Percentiles rank a stretch among this genome's conserved stretches.
Conservation (phyloP, 2,888 invertebrate species). For the Cordilura impudica region DNA sequence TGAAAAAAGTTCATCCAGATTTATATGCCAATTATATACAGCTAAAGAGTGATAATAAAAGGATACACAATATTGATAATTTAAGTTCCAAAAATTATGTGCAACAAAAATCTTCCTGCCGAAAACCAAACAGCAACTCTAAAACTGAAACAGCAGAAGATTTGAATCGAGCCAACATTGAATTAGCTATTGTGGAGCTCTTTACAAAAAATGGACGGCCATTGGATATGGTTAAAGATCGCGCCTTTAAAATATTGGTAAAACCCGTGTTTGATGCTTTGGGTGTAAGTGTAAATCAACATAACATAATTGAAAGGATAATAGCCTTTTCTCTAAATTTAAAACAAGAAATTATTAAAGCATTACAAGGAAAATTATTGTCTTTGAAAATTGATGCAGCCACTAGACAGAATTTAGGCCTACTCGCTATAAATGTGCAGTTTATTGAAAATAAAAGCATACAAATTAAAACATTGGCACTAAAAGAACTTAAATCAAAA, state of each 20-base stretch:
- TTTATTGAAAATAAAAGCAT: conserved; percentile 49
- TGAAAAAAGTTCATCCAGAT: not conserved
- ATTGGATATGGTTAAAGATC: conserved; percentile 50
- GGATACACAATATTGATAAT: no score
- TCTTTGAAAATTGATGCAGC: conserved; percentile 61
- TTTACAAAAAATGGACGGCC: conserved; percentile 59
- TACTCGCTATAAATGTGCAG: conserved; percentile 56
- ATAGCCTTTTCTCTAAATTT: conserved; percentile 40
- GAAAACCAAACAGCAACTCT: not conserved
- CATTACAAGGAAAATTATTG: conserved; percentile 49
- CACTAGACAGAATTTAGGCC: conserved; percentile 42
- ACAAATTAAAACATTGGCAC: conserved; percentile 55
- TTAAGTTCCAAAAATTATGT: no score
- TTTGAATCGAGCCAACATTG: not conserved
- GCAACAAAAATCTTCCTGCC: no score
- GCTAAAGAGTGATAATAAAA: not conserved
- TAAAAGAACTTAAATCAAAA: conserved; percentile 46
- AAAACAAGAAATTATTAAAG: conserved; percentile 40
- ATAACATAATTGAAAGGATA: conserved; percentile 52
- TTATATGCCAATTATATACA: not conserved
- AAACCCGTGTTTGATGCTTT: conserved; percentile 52
- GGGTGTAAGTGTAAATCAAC: conserved; percentile 40
- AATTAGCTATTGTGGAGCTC: conserved; percentile 53
- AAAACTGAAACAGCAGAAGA: not conserved
- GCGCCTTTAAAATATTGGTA: conserved; percentile 54